Evolutionary conservation across 2,888 invertebrate genomes (phyloP), one percentile per base, ranked within the genome.

Genomic region (Ormyrus rosae): DNA sequence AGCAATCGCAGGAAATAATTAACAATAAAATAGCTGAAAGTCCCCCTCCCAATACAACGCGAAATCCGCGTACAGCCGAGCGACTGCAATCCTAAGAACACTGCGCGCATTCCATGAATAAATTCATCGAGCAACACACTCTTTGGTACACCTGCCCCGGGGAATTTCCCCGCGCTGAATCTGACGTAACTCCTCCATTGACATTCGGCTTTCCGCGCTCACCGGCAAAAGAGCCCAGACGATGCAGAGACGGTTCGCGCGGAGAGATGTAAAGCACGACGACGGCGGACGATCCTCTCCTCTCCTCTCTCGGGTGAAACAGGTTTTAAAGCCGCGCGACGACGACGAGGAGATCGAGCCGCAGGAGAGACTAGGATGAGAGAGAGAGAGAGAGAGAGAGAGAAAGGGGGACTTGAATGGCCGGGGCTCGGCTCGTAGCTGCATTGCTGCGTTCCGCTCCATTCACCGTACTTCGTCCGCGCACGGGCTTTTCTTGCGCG

Each of bases 281-380:
- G 48, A 67, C 56, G 69, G 69, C 67, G 79, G 65, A 55, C 61
- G 72, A 65, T 74, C 77, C 73, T 64, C 70, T 73, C 65, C 60
- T 56, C 60, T 53, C 48, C 34, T 34, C 34, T 34, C 34, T 34
- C 34, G 34, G 34, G 65, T 63, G 73, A 73, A 82, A 82, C 82
- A 74, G 78, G 82, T 82, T 80, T 82, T 82, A 82, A 82, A 82
- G 82, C 76, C 64, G 75, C 6, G 46, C n/a, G 48, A 13, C 10
- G 46, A 67, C 46, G 51, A 51, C 48, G 70, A n/a, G 65, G 69
- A 56, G 19, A 19, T 19, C 19, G 65, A 48, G 67, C 51, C 68
- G 53, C 19, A 45, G 64, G 48, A 48, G 58, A 60, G 58, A 60
- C 68, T 56, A 68, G 53, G 46, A 34, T 3, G 45, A 46, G 55